Percentiles rank a stretch among this genome's conserved stretches.
phyloP scores from a whole-genome alignment of 2,888 invertebrate species.

The Dasypolia templi region DNA sequence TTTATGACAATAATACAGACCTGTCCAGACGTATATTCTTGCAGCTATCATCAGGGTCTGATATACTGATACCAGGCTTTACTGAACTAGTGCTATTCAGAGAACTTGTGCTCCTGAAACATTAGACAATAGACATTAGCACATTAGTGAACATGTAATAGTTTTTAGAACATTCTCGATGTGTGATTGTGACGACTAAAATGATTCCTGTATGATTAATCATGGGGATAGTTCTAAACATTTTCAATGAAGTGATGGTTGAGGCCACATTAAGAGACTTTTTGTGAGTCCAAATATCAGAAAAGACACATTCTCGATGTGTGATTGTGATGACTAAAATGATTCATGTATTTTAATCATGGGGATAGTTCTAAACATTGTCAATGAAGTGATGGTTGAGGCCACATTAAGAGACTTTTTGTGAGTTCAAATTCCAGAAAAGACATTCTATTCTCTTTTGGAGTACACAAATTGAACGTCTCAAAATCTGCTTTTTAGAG shows the following conservation, averaged over 20 bases:
- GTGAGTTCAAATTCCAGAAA: not conserved
- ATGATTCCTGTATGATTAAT: not conserved
- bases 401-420: too few relatives aligned
- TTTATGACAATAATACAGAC: constrained; percentile 65
- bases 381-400: not conserved
- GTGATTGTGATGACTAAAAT: not conserved
- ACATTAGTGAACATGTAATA: too few relatives aligned
- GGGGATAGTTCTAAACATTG: not conserved
- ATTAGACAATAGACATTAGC: not conserved
- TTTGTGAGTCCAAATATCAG: not conserved
- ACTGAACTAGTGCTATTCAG: constrained; percentile 80
- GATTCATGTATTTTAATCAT: not conserved
- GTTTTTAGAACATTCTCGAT: not conserved
- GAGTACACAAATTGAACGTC: not conserved
- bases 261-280: too few relatives aligned
- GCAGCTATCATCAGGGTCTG: constrained; percentile 91
- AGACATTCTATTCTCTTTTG: not conserved
- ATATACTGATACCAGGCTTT: constrained; percentile 91
- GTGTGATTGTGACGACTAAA: not conserved
- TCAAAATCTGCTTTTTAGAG: not conserved
- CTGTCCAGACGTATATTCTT: constrained; percentile 88
- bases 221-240: not conserved
- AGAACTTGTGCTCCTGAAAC: constrained; percentile 83
- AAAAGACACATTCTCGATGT: too few relatives aligned
- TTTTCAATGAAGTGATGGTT: not conserved